Conservation (phyloP, 2,888 invertebrate species). For the Harpalus rubripes region DNA sequence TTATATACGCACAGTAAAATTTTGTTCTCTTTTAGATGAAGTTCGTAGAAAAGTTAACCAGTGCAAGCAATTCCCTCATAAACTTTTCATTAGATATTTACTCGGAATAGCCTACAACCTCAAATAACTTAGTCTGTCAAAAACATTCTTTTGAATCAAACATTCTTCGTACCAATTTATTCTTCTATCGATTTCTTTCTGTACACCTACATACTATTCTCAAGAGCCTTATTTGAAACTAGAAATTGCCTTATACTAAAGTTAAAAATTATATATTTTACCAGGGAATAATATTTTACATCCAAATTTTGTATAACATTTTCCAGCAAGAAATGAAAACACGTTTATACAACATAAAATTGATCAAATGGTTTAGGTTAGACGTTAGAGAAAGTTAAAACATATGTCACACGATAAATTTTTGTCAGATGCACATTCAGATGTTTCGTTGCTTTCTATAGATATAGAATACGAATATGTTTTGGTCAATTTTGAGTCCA, state of each 20-base stretch:
- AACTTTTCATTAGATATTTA: constrained; percentile 7
- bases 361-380: neutral
- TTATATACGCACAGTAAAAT: too few relatives aligned
- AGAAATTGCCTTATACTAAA: neutral
- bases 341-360: neutral
- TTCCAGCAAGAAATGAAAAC: neutral
- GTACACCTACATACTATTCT: neutral
- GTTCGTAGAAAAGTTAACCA: too few relatives aligned
- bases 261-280: neutral
- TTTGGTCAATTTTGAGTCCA: neutral
- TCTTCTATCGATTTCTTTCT: neutral
- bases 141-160: constrained; percentile 3
- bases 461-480: too few relatives aligned
- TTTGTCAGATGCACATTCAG: neutral
- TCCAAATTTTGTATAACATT: neutral
- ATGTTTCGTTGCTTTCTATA: too few relatives aligned
- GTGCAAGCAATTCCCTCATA: neutral
- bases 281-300: neutral
- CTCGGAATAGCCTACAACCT: neutral
- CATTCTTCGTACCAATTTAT: constrained; percentile 2
- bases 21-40: too few relatives aligned
- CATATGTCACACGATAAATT: neutral
- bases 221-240: constrained; percentile 5
- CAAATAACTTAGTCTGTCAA: neutral
- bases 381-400: neutral